Conservation (phyloP, 2,113 vertebrate genomes). For the Rhineura floridana region DNA sequence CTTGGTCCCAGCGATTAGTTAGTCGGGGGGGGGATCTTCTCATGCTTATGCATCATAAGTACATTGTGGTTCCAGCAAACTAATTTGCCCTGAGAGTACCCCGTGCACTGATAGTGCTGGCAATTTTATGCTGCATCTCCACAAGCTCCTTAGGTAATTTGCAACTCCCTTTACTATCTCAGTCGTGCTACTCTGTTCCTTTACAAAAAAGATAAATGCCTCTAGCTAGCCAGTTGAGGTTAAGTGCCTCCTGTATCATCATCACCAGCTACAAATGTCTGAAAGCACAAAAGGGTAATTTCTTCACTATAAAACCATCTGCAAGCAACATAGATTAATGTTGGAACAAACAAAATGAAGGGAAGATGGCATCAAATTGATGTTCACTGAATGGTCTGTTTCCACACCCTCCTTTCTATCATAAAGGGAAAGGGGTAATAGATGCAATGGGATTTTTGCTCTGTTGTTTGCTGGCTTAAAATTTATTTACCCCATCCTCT, state of each 20-base stretch:
- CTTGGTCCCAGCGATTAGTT: not conserved
- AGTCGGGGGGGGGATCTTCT: not conserved
- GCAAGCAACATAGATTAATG: not conserved
- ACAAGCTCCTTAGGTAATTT: constrained; percentile 13
- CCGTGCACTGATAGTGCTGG: not conserved
- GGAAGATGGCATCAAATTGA: not conserved
- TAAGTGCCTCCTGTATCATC: not conserved
- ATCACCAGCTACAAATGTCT: not conserved
- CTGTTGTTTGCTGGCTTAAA: too few relatives aligned
- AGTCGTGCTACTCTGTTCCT: not conserved
- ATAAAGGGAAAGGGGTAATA: too few relatives aligned
- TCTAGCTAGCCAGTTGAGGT: not conserved
- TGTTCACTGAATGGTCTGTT: not conserved
- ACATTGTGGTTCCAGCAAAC: constrained; percentile 6
- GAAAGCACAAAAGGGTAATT: not conserved
- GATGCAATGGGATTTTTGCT: too few relatives aligned
- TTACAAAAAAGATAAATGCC: constrained; percentile 31
- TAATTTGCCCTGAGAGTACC: not conserved
- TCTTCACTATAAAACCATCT: not conserved
- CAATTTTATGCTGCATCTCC: not conserved
- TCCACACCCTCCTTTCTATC: not conserved
- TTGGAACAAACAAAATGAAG: constrained; percentile 14
- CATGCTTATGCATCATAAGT: not conserved
- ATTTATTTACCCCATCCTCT: too few relatives aligned
- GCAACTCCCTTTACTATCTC: not conserved